Base-by-base conservation (phyloP, 2,888 invertebrate species). In the Lutraria lutraria region DNA sequence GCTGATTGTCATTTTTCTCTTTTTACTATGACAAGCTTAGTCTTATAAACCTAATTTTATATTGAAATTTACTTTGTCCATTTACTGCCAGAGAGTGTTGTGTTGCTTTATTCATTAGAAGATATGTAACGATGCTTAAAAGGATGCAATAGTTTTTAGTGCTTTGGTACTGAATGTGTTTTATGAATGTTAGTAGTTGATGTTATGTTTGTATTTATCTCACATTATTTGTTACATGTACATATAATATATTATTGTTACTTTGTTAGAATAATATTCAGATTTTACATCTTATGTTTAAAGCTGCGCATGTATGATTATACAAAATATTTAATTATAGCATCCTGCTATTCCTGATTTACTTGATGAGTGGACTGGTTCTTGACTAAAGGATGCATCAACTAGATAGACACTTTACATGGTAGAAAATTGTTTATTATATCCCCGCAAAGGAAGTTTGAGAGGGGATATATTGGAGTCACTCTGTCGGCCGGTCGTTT, bases 221-320 rank as follows among this genome's bases (percentile, higher is more conserved):
- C 25, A 68, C 25, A 68, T 68, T 68, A 63, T 25, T 25, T 68
- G 63, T 68, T 68, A 68, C 25, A 68, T 68, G n/a, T 21, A 68
- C 25, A 68, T 68, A 68, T 25, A 68, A 68, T 68, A 68, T 68
- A 68, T 68, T 68, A 25, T 68, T 68, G 13, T 56, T 56, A 56
- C 16, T 16, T 56, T 56, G 63, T 68, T 68, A 68, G 12, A 68
- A 13, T n/a, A 10, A 68, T 68, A 68, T 68, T 68, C 12, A 25
- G n/a, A 25, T n/a, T 68, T 68, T 68, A 68, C 63, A 68, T 68
- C n/a, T 10, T 68, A 8, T 25, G n/a, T 68, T 25, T n/a, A 25
- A 68, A 43, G 43, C 43, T 43, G 43, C 2, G 43, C 43, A 43
- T 43, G 43, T 8, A 43, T 8, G 8, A 43, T 8, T 4, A 43